Conservation (phyloP, 2,888 invertebrate genomes). For the Brachyptera risi region DNA sequence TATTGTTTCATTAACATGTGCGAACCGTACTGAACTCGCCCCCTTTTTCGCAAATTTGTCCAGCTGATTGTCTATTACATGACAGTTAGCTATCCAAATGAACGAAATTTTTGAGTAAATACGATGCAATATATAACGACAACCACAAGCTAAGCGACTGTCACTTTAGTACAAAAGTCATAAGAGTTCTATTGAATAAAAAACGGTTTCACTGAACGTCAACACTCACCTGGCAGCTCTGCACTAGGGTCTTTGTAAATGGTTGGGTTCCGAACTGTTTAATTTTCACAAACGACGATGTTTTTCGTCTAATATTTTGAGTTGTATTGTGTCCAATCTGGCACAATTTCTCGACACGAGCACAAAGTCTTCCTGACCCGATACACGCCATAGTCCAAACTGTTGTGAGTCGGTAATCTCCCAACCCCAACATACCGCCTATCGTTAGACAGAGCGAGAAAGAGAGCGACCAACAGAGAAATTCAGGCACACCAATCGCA, state of each 20-base stretch:
- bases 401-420: constrained; percentile 57
- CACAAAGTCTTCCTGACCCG: constrained; percentile 78
- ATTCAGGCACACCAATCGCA: constrained; percentile 20
- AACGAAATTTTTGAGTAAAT: no score
- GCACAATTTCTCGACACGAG: constrained; percentile 78
- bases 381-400: constrained; percentile 79
- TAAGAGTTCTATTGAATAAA: no score
- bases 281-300: constrained; percentile 61
- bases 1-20: no score
- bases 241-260: constrained; percentile 44
- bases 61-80: no score
- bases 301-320: constrained; percentile 57
- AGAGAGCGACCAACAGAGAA: constrained; percentile 12
- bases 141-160: no score
- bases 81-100: no score
- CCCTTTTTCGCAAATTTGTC: constrained; percentile 1
- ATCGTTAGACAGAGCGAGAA: constrained; percentile 21
- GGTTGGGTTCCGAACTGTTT: constrained; percentile 60
- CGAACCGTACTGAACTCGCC: constrained; percentile 3
- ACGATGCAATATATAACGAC: no score
- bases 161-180: no score
- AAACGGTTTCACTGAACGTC: background rate
- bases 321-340: constrained; percentile 64
- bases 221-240: constrained; percentile 46
- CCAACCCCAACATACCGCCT: constrained; percentile 26